Conservation (phyloP, 2,888 invertebrate species). For the Punctoribates punctum region DNA sequence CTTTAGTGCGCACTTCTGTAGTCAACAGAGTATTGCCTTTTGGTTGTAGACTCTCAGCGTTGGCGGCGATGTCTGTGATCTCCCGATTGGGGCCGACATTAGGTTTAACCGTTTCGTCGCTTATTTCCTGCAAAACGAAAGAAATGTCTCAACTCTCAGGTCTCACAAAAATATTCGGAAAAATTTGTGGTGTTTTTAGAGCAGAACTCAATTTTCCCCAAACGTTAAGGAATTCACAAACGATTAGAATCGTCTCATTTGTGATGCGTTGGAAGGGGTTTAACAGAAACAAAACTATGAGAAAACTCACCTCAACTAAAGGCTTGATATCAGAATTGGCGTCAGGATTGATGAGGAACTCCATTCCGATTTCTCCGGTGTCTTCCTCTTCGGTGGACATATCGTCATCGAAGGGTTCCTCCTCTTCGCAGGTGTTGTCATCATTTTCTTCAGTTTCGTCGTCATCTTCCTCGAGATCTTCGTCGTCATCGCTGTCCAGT, state of each 20-base stretch:
- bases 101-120: not conserved
- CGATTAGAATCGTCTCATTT: not conserved
- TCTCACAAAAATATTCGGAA: not conserved
- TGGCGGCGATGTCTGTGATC: conserved; percentile 85
- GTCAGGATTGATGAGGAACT: conserved; percentile 50
- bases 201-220: conserved; percentile 10
- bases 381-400: conserved; percentile 51
- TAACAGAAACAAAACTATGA: not conserved
- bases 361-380: conserved; percentile 56
- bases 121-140: not conserved
- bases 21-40: conserved; percentile 95
- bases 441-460: conserved; percentile 47
- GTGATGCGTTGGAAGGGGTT: conserved; percentile 25
- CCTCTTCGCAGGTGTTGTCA: conserved; percentile 37
- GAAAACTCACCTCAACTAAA: conserved; percentile 6
- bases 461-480: conserved; percentile 48
- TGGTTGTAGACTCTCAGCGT: conserved; percentile 94
- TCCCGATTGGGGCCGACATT: conserved; percentile 53
- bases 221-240: conserved; percentile 1
- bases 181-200: conserved; percentile 30
- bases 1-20: conserved; percentile 79
- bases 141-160: conserved; percentile 30
- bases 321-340: conserved; percentile 23
- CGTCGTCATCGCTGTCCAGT: conserved; percentile 52
- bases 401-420: conserved; percentile 38